phyloP scores from a whole-genome alignment of 2,113 vertebrate genomes.

The Tautogolabrus adspersus region DNA sequence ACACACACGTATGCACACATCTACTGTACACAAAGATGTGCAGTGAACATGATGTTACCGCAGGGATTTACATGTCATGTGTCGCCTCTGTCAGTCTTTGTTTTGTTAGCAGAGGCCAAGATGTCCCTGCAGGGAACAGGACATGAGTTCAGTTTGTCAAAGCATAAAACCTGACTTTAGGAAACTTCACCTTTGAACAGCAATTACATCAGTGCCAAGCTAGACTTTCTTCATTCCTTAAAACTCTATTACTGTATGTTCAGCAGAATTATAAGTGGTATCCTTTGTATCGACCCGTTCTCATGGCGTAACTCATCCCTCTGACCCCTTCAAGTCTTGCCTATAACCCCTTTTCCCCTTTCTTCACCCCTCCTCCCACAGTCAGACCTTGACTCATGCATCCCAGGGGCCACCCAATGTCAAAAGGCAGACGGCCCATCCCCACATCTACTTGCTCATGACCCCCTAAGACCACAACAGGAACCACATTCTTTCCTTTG shows the following conservation, averaged over 20 bases:
- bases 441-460: conserved; percentile 70
- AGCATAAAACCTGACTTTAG: conserved; percentile 20
- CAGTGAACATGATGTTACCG: background rate
- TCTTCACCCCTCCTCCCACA: conserved; percentile 43
- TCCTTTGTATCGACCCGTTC: conserved; percentile 47
- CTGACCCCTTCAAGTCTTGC: conserved; percentile 53
- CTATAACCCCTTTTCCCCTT: conserved; percentile 46
- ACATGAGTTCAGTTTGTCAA: conserved; percentile 19
- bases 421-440: conserved; percentile 73
- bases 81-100: conserved; percentile 23
- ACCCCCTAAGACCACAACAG: conserved; percentile 78
- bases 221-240: conserved; percentile 28
- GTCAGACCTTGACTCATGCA: conserved; percentile 69
- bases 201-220: background rate
- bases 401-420: conserved; percentile 73
- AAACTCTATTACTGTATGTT: conserved; percentile 33
- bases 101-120: conserved; percentile 32
- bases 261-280: conserved; percentile 34
- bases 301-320: conserved; percentile 41
- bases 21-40: background rate
- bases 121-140: conserved; percentile 19
- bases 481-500: conserved; percentile 82
- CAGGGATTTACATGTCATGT: conserved; percentile 21
- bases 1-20: conserved; percentile 11
- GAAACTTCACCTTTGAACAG: background rate